These are phyloP conservation scores for Drosophila colorata DNA, from an alignment of 2,888 invertebrate species.

Conservation along the genomic window DNA sequence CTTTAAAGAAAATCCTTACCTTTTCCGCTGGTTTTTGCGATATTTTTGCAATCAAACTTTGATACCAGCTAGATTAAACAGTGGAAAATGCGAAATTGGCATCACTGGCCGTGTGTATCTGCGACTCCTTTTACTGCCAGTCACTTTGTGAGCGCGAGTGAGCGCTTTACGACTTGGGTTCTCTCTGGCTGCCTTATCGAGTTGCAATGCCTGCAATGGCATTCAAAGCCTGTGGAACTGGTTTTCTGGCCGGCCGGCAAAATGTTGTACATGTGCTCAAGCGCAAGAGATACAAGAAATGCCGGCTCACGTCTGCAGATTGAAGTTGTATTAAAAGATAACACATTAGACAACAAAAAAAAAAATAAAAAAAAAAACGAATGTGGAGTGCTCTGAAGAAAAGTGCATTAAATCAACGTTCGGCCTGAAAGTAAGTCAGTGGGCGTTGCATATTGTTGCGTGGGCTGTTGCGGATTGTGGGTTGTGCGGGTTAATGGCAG, in stretches of 20 bases:
- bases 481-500: conserved; percentile 53
- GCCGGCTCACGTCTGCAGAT: conserved; percentile 70
- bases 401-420: conserved; percentile 62
- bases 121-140: conserved; percentile 58
- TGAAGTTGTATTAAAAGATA: conserved; percentile 76
- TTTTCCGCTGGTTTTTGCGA: background rate
- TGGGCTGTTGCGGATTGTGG: conserved; percentile 18
- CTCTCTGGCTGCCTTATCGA: conserved; percentile 29
- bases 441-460: conserved; percentile 53
- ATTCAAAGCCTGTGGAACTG: conserved; percentile 56
- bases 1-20: no score
- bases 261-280: conserved; percentile 39
- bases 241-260: conserved; percentile 72
- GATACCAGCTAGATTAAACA: background rate
- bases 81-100: background rate
- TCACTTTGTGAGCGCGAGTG: conserved; percentile 38
- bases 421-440: conserved; percentile 73
- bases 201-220: conserved; percentile 36
- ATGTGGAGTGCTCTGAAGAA: conserved; percentile 41
- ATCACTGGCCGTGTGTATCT: conserved; percentile 17
- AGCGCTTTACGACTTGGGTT: conserved; percentile 43
- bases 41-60: background rate
- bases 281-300: conserved; percentile 29
- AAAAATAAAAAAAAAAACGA: background rate
- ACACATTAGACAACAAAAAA: conserved; percentile 60